Conservation (phyloP, 2,888 invertebrate species). For the Eupeodes luniger region DNA sequence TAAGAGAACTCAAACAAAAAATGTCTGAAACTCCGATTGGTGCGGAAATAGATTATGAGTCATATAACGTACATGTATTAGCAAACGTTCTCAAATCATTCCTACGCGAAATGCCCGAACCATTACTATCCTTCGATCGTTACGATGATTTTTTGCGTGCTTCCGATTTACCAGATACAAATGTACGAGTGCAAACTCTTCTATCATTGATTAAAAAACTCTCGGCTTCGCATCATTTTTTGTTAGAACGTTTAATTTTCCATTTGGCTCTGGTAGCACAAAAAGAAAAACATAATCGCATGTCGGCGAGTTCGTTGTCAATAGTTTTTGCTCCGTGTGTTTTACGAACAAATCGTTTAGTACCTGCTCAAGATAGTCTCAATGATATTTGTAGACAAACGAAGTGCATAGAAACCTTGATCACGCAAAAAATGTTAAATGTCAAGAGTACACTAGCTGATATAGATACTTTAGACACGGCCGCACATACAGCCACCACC, state of each 20-base stretch:
- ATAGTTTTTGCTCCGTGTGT: slow-evolving; percentile 98
- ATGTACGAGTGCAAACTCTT: slow-evolving; percentile 92
- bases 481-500: slow-evolving; percentile 93
- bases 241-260: slow-evolving; percentile 96
- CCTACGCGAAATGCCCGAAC: slow-evolving; percentile 96
- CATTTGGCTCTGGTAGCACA: slow-evolving; percentile 95
- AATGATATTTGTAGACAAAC: slow-evolving; percentile 96
- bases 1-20: slow-evolving; percentile 88
- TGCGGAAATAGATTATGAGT: slow-evolving; percentile 89
- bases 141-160: slow-evolving; percentile 97
- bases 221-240: slow-evolving; percentile 94
- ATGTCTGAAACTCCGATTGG: slow-evolving; percentile 90
- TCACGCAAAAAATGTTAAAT: slow-evolving; percentile 93
- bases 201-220: slow-evolving; percentile 95
- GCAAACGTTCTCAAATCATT: slow-evolving; percentile 95
- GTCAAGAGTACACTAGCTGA: slow-evolving; percentile 94
- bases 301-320: slow-evolving; percentile 95
- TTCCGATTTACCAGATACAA: slow-evolving; percentile 92
- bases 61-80: slow-evolving; percentile 94
- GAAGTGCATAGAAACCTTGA: slow-evolving; percentile 94
- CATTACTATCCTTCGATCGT: slow-evolving; percentile 95
- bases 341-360: slow-evolving; percentile 92
- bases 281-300: slow-evolving; percentile 94
- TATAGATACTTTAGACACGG: slow-evolving; percentile 95
- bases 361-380: slow-evolving; percentile 96